Evolutionary conservation across 1,140 invertebrate species (phyloP).

Genomic region (Vollenhovia emeryi): DNA sequence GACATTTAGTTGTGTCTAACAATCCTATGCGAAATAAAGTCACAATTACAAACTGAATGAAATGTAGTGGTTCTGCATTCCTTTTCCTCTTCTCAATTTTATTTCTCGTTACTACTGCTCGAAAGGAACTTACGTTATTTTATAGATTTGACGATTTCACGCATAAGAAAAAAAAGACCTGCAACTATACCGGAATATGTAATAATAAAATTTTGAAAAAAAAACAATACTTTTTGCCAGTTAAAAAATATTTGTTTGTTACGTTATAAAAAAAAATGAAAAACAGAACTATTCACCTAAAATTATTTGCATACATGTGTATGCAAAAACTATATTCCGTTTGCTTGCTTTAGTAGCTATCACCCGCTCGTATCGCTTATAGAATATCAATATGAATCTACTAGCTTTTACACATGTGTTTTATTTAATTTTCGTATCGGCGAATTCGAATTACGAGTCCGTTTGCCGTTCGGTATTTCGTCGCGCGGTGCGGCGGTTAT

Average conservation of each 20-base stretch:
- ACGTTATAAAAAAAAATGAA: neutral
- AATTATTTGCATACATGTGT: neutral
- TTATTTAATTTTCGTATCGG: constrained; percentile 34
- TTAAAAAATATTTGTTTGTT: constrained; percentile 8
- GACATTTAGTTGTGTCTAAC: neutral
- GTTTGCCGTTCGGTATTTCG: constrained; percentile 31
- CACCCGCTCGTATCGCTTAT: neutral
- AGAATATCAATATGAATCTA: constrained; percentile 26
- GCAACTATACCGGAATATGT: too few species aligned
- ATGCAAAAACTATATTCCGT: neutral
- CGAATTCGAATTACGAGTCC: constrained; percentile 29
- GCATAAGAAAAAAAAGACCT: neutral
- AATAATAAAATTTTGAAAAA: neutral
- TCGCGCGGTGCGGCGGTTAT: constrained; percentile 7
- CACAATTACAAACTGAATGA: neutral
- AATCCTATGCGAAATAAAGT: neutral
- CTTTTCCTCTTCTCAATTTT: neutral
- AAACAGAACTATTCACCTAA: neutral
- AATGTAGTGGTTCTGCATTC: neutral
- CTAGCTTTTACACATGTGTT: constrained; percentile 16
- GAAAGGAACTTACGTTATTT: neutral
- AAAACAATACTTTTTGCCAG: neutral
- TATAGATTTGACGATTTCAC: neutral
- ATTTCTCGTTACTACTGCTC: neutral
- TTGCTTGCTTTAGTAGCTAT: constrained; percentile 15